phyloP scores from a whole-genome alignment of 1,140 invertebrate genomes.

The Lordiphosa stackelbergi region DNA sequence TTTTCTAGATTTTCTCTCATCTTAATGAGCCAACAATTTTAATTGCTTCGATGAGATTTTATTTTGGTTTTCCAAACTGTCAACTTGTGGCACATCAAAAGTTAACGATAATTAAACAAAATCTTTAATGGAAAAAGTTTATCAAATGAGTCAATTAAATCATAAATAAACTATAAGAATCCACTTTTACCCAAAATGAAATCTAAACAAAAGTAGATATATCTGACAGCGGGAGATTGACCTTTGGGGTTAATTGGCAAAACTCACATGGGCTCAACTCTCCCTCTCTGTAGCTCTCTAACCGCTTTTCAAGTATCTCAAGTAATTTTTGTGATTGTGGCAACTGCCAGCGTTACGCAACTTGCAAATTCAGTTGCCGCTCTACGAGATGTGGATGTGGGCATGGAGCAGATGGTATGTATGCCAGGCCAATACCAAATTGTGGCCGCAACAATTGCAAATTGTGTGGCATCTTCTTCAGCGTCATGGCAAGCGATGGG shows the following conservation, averaged over 20 bases:
- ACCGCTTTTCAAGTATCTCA: conserved; percentile 21
- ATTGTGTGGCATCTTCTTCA: conserved; percentile 45
- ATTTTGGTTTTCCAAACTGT: background rate
- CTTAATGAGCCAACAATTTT: conserved; percentile 6
- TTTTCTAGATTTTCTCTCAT: conserved; percentile 5
- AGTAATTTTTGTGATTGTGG: conserved; percentile 26
- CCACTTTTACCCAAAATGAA: conserved; percentile 16
- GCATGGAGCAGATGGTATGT: conserved; percentile 37
- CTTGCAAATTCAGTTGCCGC: conserved; percentile 32
- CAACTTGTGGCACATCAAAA: background rate
- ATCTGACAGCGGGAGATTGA: conserved; percentile 31
- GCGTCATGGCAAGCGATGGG: conserved; percentile 21
- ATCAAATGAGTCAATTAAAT: background rate
- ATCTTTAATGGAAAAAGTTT: too few relatives aligned
- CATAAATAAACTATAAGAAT: background rate
- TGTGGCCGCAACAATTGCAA: conserved; percentile 68
- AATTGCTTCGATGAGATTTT: background rate
- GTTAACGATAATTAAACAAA: too few relatives aligned
- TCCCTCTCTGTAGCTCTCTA: background rate
- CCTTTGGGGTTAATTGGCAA: conserved; percentile 46
- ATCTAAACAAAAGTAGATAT: background rate
- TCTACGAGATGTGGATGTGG: background rate
- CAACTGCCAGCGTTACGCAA: conserved; percentile 46
- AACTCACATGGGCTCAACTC: conserved; percentile 27
- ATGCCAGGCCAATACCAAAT: conserved; percentile 53